Conservation (phyloP, 2,888 invertebrate genomes). For the Dichetophora obliterata region DNA sequence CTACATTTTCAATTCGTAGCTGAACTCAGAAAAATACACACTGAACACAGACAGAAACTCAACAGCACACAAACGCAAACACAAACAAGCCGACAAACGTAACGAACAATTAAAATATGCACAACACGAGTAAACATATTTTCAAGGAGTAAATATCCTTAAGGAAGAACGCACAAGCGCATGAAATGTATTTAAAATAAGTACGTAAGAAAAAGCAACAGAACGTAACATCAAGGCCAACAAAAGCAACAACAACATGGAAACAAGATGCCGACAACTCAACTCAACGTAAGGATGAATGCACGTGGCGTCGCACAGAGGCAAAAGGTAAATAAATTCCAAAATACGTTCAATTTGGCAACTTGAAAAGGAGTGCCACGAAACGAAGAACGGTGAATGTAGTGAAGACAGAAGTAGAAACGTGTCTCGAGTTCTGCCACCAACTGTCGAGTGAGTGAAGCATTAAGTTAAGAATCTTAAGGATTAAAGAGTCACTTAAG, state of each 20-base stretch:
- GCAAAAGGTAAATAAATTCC: slow-evolving; percentile 65
- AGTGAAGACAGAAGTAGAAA: neutral
- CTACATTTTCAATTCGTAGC: neutral
- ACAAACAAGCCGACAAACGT: slow-evolving; percentile 58
- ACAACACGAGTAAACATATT: slow-evolving; percentile 68
- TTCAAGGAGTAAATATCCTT: slow-evolving; percentile 67
- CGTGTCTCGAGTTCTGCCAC: slow-evolving; percentile 15
- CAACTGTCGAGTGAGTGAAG: slow-evolving; percentile 17
- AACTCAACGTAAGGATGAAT: slow-evolving; percentile 22
- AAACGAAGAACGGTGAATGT: neutral
- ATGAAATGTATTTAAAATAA: slow-evolving; percentile 66
- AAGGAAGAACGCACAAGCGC: slow-evolving; percentile 62
- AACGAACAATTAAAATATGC: slow-evolving; percentile 67
- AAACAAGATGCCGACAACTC: slow-evolving; percentile 33
- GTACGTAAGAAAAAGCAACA: slow-evolving; percentile 32
- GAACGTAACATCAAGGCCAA: slow-evolving; percentile 22
- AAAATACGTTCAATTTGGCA: slow-evolving; percentile 54
- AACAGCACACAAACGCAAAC: slow-evolving; percentile 21
- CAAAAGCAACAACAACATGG: slow-evolving; percentile 51
- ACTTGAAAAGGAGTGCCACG: slow-evolving; percentile 43
- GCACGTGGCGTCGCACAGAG: slow-evolving; percentile 46
- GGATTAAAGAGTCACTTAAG: slow-evolving; percentile 69
- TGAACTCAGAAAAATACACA: neutral
- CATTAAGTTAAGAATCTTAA: slow-evolving; percentile 62
- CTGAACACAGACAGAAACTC: neutral